Evolutionary conservation across 2,888 invertebrate genomes (phyloP).

Genomic region (Aleiodes alternator): DNA sequence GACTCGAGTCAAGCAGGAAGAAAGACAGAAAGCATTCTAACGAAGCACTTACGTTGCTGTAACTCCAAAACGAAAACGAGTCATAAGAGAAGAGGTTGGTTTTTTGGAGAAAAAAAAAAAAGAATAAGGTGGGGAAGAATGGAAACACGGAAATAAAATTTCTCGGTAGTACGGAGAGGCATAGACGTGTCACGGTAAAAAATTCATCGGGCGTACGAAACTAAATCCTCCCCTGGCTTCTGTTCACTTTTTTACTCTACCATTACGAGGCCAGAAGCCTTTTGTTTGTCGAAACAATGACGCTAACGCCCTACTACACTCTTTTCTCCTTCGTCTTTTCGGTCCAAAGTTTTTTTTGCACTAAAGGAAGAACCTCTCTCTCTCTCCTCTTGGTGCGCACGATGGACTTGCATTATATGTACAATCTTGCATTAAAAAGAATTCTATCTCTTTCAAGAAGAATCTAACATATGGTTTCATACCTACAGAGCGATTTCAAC

Average conservation of each 20-base stretch:
- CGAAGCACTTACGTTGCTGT: conserved; percentile 45
- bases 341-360: conserved; percentile 7
- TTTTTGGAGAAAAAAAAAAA: too few relatives aligned
- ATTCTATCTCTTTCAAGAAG: too few relatives aligned
- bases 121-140: background rate
- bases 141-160: conserved; percentile 48
- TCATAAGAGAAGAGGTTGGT: conserved; percentile 51
- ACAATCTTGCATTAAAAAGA: conserved; percentile 13
- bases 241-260: conserved; percentile 59
- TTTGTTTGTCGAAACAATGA: conserved; percentile 62
- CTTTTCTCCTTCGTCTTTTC: conserved; percentile 1
- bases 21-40: conserved; percentile 38
- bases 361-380: conserved; percentile 47
- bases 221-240: conserved; percentile 57
- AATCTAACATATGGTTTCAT: too few relatives aligned
- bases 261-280: conserved; percentile 51
- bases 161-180: conserved; percentile 38
- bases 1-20: background rate
- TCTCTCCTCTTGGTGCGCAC: conserved; percentile 44
- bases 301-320: conserved; percentile 48
- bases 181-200: conserved; percentile 46
- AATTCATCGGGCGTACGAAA: conserved; percentile 56
- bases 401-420: conserved; percentile 58
- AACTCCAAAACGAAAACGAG: conserved; percentile 48
- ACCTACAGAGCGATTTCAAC: background rate